Evolutionary conservation across 2,797 vertebrate species (phyloP), one percentile per base, ranked within the genome.

Genomic region (Helostoma temminkii): DNA sequence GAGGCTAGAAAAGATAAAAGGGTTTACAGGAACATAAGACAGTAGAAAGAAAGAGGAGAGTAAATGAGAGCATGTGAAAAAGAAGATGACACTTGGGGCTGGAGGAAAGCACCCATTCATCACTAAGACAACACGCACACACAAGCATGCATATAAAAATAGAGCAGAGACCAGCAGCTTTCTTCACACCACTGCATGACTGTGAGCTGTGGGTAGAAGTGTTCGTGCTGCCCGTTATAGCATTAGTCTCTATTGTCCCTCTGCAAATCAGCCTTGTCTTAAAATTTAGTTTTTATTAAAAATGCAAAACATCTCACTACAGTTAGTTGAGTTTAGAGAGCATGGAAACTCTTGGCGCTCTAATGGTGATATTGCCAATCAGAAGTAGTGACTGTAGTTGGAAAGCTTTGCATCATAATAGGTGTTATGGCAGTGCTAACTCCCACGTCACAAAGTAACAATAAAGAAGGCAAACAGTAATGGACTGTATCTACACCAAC

Each of bases 61-160:
- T 49, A 74, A 55, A 65, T 26, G 9, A 78, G 42, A 54, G 46
- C 57, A 62, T 52, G 32, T 49, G 53, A 66, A 52, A 76, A 78
- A 73, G 18, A 49, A 43, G 39, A 12, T 50, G 53, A 46, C 41
- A 9, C n/a, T 21, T 43, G 19, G 50, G 26, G 39, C 74, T 36
- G 41, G 32, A 73, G 67, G 53, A 59, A 71, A n/a, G 8, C 7
- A 36, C 21, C 37, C 50, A 84, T 84, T 84, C 42, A 84, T 85
- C 77, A 86, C 57, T 45, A 15, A 36, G 47, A 43, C 30, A 36
- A 50, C 43, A 34, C 61, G 62, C 32, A 57, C 62, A 45, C 30
- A 24, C 50, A 64, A 36, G 25, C 58, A 46, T 63, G 46, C 55
- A 30, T 25, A 47, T 73, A 73, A 58, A 80, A 78, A 81, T 78